phyloP scores from a whole-genome alignment of 2,113 vertebrate genomes.

The Chamaetylas fuelleborni region DNA sequence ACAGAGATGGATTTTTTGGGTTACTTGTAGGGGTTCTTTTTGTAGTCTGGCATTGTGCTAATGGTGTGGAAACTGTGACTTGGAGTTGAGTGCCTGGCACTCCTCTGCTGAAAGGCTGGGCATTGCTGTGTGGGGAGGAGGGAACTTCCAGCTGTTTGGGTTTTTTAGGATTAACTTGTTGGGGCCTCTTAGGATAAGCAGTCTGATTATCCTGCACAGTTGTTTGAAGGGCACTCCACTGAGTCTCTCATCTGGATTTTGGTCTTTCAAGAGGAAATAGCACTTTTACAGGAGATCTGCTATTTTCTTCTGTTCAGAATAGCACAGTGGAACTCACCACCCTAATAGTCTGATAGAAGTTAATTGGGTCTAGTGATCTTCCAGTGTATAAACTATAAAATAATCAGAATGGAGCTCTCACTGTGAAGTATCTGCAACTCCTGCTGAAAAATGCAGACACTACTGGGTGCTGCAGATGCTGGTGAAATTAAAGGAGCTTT shows the following conservation, averaged over 20 bases:
- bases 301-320: neutral
- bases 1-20: neutral
- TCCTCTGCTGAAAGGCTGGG: neutral
- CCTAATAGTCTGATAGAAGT: rapidly evolving
- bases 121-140: neutral
- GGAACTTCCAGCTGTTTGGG: neutral
- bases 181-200: neutral
- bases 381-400: neutral
- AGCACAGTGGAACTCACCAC: neutral
- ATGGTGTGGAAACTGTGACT: neutral
- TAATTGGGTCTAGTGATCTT: neutral
- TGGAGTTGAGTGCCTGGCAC: neutral
- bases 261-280: neutral
- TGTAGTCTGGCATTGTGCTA: neutral
- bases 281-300: neutral
- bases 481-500: neutral
- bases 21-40: neutral
- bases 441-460: neutral
- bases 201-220: neutral
- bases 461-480: neutral
- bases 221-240: neutral
- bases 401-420: neutral
- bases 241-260: neutral
- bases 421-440: neutral
- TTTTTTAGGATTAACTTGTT: neutral